Evolutionary conservation across 1,140 invertebrate genomes (phyloP).

Genomic region (Episyrphus balteatus): DNA sequence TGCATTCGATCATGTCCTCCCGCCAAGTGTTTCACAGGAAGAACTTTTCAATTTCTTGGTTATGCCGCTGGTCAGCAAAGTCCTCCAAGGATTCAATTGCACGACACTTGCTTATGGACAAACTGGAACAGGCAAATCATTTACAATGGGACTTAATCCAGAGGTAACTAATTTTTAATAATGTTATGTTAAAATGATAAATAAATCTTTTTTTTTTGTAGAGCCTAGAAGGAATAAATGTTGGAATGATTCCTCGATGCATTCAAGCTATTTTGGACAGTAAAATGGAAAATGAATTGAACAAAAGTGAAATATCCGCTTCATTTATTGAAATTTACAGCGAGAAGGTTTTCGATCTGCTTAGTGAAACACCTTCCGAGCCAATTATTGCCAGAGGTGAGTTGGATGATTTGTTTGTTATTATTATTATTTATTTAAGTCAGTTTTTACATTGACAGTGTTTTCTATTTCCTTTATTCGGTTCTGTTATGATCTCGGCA

Average conservation of each 20-base stretch:
- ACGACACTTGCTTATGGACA: slow-evolving; percentile 72
- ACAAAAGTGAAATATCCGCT: slow-evolving; percentile 31
- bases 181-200: no score
- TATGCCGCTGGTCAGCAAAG: slow-evolving; percentile 61
- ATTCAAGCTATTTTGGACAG: slow-evolving; percentile 10
- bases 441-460: no score
- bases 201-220: slow-evolving; percentile 1
- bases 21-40: slow-evolving; percentile 40
- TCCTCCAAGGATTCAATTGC: slow-evolving; percentile 55
- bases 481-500: no score
- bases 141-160: slow-evolving; percentile 69
- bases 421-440: no score
- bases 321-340: slow-evolving; percentile 75
- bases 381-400: slow-evolving; percentile 67
- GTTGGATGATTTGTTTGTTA: no score
- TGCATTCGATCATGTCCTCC: slow-evolving; percentile 53
- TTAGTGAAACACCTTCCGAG: slow-evolving; percentile 48
- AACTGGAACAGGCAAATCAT: slow-evolving; percentile 69
- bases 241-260: slow-evolving; percentile 12
- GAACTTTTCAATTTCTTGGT: slow-evolving; percentile 65
- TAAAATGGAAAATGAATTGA: neutral
- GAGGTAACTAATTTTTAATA: slow-evolving; percentile 34
- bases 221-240: slow-evolving; percentile 7
- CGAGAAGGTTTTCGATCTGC: slow-evolving; percentile 67
- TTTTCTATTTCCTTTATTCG: no score